A percentile compares a stretch with the other conserved stretches of the same genome.
Conservation (phyloP, 2,797 vertebrate genomes). For the Scolopax bukidnonensis region DNA sequence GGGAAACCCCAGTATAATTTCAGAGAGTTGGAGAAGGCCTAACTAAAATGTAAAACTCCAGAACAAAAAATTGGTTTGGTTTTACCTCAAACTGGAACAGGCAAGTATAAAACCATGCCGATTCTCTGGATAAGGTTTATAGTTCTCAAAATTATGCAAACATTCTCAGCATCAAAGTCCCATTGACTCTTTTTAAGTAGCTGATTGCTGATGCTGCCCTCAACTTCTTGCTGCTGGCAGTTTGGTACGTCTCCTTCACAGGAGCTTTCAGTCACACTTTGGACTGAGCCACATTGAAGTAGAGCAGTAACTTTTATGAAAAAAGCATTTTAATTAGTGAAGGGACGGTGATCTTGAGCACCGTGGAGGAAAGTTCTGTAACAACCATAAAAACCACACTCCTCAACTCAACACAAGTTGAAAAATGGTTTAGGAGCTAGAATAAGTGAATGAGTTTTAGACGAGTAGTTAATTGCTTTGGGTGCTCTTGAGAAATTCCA, state of each 20-base stretch:
- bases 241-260: not conserved
- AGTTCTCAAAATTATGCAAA: not conserved
- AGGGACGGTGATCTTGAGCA: not conserved
- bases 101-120: not conserved
- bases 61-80: no score
- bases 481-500: not conserved
- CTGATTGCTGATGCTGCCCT: not conserved
- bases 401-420: not conserved
- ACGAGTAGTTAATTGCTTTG: not conserved
- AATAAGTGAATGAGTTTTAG: not conserved
- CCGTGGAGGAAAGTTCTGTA: fast-evolving
- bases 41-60: no score
- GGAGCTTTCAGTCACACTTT: not conserved
- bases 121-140: not conserved
- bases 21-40: no score
- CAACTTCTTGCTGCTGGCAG: not conserved
- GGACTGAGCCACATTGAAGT: fast-evolving
- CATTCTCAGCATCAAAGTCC: fast-evolving
- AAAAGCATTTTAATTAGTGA: not conserved
- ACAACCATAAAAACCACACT: not conserved
- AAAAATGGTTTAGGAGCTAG: not conserved
- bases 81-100: no score
- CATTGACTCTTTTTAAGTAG: not conserved
- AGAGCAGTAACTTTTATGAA: not conserved
- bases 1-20: not conserved